Evolutionary conservation across 1,140 invertebrate genomes (phyloP).

Genomic region (Eumeta japonica): DNA sequence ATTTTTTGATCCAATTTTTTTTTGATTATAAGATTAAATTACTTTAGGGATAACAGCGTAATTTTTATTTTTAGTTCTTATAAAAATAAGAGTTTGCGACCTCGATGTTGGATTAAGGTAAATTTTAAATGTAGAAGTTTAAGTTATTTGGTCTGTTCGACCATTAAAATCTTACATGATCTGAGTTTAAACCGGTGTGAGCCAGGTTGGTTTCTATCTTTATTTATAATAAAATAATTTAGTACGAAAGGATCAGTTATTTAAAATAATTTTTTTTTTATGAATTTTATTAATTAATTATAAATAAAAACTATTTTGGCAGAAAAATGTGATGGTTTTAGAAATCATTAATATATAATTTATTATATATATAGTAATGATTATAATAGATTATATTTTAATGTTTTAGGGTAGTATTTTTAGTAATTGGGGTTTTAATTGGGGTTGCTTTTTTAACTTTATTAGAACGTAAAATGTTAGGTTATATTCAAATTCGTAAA

Average conservation of each 20-base stretch:
- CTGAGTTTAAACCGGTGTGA: constrained; percentile 67
- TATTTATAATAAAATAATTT: constrained; percentile 55
- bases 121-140: constrained; percentile 59
- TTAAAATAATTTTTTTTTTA: constrained; percentile 31
- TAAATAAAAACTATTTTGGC: constrained; percentile 55
- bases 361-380: constrained; percentile 53
- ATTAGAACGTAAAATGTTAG: constrained; percentile 67
- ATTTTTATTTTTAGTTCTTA: constrained; percentile 65
- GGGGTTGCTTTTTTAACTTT: constrained; percentile 67
- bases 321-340: constrained; percentile 66
- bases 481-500: constrained; percentile 69
- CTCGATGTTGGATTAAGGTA: constrained; percentile 79
- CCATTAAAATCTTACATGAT: constrained; percentile 76
- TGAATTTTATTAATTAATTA: constrained; percentile 36
- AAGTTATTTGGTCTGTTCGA: constrained; percentile 72
- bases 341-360: constrained; percentile 59
- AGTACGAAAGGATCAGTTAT: constrained; percentile 66
- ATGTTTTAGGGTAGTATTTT: constrained; percentile 44
- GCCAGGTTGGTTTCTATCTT: constrained; percentile 71
- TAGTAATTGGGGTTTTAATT: constrained; percentile 59
- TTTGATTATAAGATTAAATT: constrained; percentile 61
- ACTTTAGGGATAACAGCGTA: constrained; percentile 74
- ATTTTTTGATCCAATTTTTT: constrained; percentile 42
- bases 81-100: constrained; percentile 68
- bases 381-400: constrained; percentile 45